Evolutionary conservation across 2,797 vertebrate species (phyloP).

Genomic region (Delichon dasypus): DNA sequence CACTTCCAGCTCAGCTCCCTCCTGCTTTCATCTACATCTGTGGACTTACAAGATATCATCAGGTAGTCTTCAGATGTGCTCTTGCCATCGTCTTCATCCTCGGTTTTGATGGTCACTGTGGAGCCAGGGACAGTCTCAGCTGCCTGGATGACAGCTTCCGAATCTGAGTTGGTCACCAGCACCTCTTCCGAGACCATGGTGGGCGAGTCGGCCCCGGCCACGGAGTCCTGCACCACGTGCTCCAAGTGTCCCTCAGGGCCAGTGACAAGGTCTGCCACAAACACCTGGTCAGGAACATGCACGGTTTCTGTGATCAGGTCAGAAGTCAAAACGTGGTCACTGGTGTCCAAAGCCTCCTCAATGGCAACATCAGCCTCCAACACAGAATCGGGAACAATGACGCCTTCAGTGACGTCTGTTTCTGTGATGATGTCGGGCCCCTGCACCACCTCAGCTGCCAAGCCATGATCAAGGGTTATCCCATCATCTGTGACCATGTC

Average conservation of each 20-base stretch:
- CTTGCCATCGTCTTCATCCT: conserved; percentile 92
- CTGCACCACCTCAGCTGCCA: conserved; percentile 93
- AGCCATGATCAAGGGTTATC: conserved; percentile 89
- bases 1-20: conserved; percentile 13
- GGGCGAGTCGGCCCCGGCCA: conserved; percentile 77
- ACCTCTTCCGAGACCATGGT: conserved; percentile 91
- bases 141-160: conserved; percentile 88
- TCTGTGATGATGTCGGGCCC: conserved; percentile 90
- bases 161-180: conserved; percentile 88
- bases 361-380: conserved; percentile 92
- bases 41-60: conserved; percentile 95
- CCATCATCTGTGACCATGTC: conserved; percentile 95
- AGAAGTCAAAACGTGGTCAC: conserved; percentile 86
- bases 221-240: conserved; percentile 83
- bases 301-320: conserved; percentile 85
- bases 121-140: conserved; percentile 83
- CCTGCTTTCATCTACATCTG: conserved; percentile 34
- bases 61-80: conserved; percentile 97
- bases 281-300: conserved; percentile 90
- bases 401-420: conserved; percentile 89
- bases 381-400: conserved; percentile 93
- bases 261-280: conserved; percentile 93
- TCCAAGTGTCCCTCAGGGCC: conserved; percentile 85
- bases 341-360: conserved; percentile 87
- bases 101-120: conserved; percentile 88